phyloP scores from a whole-genome alignment of 2,888 invertebrate genomes.

The Acheta domesticus region DNA sequence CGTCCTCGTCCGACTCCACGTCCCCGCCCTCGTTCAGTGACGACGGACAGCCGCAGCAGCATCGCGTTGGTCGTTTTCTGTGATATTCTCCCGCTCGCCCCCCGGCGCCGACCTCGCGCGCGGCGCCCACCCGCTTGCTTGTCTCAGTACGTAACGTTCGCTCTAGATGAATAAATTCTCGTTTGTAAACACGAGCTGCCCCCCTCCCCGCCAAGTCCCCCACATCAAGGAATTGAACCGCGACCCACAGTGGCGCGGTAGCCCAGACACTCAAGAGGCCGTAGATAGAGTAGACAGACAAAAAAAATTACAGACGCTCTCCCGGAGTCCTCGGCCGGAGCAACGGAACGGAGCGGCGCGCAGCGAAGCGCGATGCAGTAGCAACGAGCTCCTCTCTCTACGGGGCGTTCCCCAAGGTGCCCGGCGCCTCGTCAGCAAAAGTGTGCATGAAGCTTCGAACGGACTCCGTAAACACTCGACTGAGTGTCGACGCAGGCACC shows the following conservation, averaged over 20 bases:
- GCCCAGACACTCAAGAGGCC: not conserved
- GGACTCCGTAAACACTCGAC: not conserved
- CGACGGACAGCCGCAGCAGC: slow-evolving; percentile 9
- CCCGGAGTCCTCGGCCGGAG: not conserved
- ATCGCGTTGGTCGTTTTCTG: slow-evolving; percentile 20
- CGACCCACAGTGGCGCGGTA: not conserved
- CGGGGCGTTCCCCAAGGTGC: too few relatives aligned
- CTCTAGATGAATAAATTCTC: not conserved
- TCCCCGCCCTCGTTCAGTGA: not conserved
- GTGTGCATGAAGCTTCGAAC: slow-evolving; percentile 2
- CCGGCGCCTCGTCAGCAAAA: not conserved
- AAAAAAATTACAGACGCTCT: not conserved
- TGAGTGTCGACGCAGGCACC: not conserved
- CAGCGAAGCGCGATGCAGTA: not conserved
- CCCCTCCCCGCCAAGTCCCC: not conserved
- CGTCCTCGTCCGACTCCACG: not conserved
- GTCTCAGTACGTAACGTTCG: slow-evolving; percentile 18
- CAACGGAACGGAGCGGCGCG: not conserved
- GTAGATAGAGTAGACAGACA: not conserved
- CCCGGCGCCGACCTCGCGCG: not conserved
- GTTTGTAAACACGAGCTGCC: too few relatives aligned
- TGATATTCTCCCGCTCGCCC: slow-evolving; percentile 25
- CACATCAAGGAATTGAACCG: slow-evolving; percentile 5
- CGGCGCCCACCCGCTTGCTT: not conserved
- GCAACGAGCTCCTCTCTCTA: too few relatives aligned